phyloP scores from a whole-genome alignment of 1,140 invertebrate genomes.

The Dolichoris vasculosae region DNA sequence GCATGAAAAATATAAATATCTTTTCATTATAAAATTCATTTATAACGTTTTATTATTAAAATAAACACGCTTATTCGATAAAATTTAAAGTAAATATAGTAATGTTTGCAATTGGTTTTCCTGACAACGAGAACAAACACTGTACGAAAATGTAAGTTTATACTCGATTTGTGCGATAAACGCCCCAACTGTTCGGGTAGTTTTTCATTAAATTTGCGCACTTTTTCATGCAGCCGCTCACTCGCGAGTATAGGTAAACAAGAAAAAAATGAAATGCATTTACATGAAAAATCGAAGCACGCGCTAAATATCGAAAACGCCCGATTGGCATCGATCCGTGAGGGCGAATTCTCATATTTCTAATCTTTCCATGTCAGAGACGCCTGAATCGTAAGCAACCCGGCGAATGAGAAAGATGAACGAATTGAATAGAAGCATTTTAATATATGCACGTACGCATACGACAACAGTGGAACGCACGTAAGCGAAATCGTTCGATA shows the following conservation, averaged over 20 bases:
- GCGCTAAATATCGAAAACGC: slow-evolving; percentile 17
- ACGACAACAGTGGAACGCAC: slow-evolving; percentile 47
- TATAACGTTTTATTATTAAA: neutral
- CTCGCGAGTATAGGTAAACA: slow-evolving; percentile 49
- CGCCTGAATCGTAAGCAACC: slow-evolving; percentile 14
- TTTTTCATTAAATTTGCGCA: slow-evolving; percentile 47
- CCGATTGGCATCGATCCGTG: slow-evolving; percentile 44
- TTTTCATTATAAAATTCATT: neutral
- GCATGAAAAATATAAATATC: neutral
- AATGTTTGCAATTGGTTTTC: neutral
- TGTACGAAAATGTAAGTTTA: neutral
- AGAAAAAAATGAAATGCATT: slow-evolving; percentile 46
- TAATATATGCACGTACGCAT: slow-evolving; percentile 59
- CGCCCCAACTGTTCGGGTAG: neutral
- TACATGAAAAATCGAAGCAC: slow-evolving; percentile 41
- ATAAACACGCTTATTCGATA: neutral
- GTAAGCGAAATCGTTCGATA: slow-evolving; percentile 67
- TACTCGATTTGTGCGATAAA: slow-evolving; percentile 9
- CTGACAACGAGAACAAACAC: neutral
- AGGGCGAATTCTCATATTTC: slow-evolving; percentile 49
- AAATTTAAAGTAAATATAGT: neutral
- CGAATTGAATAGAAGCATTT: slow-evolving; percentile 49
- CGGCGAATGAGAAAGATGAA: slow-evolving; percentile 41
- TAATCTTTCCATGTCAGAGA: slow-evolving; percentile 45
- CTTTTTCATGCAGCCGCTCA: slow-evolving; percentile 45